Percentiles rank a stretch among this genome's conserved stretches.
These are phyloP conservation scores for Ctenopoma kingsleyae DNA, from an alignment of 2,797 vertebrate species.

Conservation along the genomic window DNA sequence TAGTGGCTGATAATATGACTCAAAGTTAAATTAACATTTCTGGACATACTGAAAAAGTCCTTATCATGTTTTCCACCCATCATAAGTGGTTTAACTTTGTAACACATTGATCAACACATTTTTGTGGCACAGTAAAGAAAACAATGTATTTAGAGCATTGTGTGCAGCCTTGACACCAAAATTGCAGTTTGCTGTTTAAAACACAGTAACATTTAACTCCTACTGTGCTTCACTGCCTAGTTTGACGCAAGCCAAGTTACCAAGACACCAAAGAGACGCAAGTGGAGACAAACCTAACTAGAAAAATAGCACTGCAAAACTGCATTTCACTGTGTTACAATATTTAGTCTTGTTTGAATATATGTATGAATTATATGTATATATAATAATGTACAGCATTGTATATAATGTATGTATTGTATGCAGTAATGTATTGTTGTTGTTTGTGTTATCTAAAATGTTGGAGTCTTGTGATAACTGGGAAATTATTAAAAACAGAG, in stretches of 20 bases:
- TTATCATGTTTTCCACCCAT: not conserved
- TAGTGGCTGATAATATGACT: too few species aligned
- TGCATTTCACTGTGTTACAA: not conserved
- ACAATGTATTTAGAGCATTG: conserved; percentile 4
- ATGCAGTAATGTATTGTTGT: not conserved
- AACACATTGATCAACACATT: not conserved
- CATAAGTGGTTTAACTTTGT: not conserved
- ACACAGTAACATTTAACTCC: conserved; percentile 23
- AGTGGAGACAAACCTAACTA: conserved; percentile 9
- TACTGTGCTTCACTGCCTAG: conserved; percentile 5
- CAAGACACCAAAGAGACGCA: conserved; percentile 1
- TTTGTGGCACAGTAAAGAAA: not conserved
- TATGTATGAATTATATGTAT: too few species aligned
- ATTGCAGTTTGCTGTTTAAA: conserved; percentile 36
- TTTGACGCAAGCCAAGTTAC: conserved; percentile 2
- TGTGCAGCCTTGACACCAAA: conserved; percentile 17
- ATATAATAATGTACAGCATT: too few species aligned
- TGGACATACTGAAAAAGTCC: not conserved
- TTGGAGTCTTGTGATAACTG: conserved; percentile 18
- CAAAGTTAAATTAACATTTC: not conserved
- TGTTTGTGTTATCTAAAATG: conserved; percentile 11
- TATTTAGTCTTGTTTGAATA: too few species aligned
- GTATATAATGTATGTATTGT: too few species aligned
- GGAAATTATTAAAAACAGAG: conserved; percentile 23
- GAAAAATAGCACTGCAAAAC: not conserved